Percentiles rank a stretch among this genome's conserved stretches.
Evolutionary conservation across 1,140 invertebrate species (phyloP).

Genomic region (Contarinia nasturtii): DNA sequence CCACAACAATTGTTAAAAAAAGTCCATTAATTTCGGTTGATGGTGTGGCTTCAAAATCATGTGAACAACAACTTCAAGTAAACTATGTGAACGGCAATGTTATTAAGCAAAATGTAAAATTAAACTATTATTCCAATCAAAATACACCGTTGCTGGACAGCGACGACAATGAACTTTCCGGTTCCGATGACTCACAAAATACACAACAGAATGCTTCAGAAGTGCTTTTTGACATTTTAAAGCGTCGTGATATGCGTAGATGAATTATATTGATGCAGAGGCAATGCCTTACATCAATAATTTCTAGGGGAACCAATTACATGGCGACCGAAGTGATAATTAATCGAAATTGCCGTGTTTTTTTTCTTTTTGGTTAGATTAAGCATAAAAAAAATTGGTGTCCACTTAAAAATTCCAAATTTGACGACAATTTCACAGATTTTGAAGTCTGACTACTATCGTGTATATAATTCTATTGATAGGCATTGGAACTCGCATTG

Average conservation of each 20-base stretch:
- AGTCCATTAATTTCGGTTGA: not conserved
- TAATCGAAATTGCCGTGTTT: no score
- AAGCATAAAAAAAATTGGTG: no score
- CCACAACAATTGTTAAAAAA: no score
- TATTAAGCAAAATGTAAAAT: not conserved
- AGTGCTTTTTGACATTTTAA: slow-evolving; percentile 23
- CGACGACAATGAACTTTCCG: slow-evolving; percentile 16
- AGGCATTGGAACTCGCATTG: no score
- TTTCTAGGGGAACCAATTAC: no score
- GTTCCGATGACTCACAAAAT: slow-evolving; percentile 5
- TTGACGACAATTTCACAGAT: no score
- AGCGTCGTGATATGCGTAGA: slow-evolving; percentile 13
- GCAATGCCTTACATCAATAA: no score
- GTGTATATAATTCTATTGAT: no score
- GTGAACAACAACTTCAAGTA: not conserved
- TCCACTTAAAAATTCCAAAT: no score
- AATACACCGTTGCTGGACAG: slow-evolving; percentile 15
- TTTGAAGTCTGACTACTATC: no score
- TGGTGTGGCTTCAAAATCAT: not conserved
- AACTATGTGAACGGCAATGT: not conserved
- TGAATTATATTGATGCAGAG: not conserved
- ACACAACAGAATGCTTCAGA: slow-evolving; percentile 20
- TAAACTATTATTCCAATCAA: not conserved
- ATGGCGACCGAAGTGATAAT: no score
- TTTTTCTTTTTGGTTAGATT: no score